A percentile compares a stretch with the other conserved stretches of the same genome.
Conservation (phyloP, 2,797 vertebrate species). For the Tarsius wallacei region DNA sequence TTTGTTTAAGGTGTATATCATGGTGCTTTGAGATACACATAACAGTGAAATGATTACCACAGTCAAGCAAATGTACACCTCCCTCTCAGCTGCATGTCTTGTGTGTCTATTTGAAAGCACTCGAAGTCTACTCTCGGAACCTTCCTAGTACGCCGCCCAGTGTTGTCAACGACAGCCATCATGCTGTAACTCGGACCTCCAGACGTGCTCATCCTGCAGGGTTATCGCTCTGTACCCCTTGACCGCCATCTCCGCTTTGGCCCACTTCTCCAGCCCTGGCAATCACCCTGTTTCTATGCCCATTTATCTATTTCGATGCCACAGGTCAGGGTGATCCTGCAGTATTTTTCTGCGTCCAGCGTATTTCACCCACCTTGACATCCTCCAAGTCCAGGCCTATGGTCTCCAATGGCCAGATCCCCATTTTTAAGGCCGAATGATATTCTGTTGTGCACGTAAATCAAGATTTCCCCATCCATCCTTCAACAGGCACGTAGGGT, state of each 20-base stretch:
- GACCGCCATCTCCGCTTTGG: not conserved
- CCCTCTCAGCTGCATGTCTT: not conserved
- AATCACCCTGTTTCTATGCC: not conserved
- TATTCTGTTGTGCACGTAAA: not conserved
- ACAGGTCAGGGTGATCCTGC: not conserved
- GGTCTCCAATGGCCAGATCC: not conserved
- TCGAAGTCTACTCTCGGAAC: not conserved
- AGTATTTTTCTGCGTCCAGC: not conserved
- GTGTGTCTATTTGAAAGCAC: not conserved
- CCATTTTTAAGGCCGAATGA: not conserved
- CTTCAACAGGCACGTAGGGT: not conserved
- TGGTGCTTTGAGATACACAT: not conserved
- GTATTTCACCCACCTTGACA: not conserved
- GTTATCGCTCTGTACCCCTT: not conserved
- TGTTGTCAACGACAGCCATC: too few relatives aligned
- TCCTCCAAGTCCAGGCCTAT: not conserved
- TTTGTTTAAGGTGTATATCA: not conserved
- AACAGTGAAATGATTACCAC: not conserved
- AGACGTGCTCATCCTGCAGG: not conserved
- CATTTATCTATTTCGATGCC: not conserved
- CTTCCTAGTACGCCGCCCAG: too few relatives aligned
- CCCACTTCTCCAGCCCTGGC: not conserved
- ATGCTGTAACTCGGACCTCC: not conserved
- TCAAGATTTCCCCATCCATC: not conserved
- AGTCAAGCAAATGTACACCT: not conserved